phyloP scores from a whole-genome alignment of 2,888 invertebrate genomes.

The Nephrotoma guestfalica region DNA sequence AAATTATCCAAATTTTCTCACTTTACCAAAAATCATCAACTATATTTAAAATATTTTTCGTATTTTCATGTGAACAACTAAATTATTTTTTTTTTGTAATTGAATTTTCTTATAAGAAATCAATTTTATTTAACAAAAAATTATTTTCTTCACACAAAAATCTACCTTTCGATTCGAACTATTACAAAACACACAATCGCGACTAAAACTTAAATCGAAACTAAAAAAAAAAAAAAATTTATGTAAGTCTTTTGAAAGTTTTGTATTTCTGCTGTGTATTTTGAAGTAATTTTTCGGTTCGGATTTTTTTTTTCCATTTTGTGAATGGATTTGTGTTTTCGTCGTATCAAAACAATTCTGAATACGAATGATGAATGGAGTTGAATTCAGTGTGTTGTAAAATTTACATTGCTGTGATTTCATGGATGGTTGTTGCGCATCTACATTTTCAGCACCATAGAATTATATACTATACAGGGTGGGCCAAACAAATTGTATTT shows the following conservation, averaged over 20 bases:
- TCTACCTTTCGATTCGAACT: neutral
- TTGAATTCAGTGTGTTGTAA: neutral
- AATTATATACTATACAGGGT: too few relatives aligned
- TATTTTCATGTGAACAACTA: neutral
- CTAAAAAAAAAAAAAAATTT: neutral
- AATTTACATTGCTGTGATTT: neutral
- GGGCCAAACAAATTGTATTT: too few relatives aligned
- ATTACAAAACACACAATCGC: neutral
- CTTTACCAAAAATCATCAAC: neutral
- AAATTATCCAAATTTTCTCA: neutral
- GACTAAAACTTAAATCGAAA: neutral
- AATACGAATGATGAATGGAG: neutral
- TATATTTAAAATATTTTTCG: neutral
- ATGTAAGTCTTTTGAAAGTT: neutral
- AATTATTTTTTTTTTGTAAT: neutral
- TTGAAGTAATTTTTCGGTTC: neutral
- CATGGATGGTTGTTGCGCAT: too few relatives aligned
- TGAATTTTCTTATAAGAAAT: neutral
- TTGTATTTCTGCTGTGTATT: neutral
- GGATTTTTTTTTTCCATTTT: neutral
- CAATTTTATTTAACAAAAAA: neutral
- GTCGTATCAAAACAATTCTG: neutral
- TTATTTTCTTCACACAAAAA: neutral
- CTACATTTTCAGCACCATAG: too few relatives aligned
- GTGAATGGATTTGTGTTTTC: neutral